phyloP scores from a whole-genome alignment of 2,113 vertebrate genomes.

The Cynoglossus semilaevis region DNA sequence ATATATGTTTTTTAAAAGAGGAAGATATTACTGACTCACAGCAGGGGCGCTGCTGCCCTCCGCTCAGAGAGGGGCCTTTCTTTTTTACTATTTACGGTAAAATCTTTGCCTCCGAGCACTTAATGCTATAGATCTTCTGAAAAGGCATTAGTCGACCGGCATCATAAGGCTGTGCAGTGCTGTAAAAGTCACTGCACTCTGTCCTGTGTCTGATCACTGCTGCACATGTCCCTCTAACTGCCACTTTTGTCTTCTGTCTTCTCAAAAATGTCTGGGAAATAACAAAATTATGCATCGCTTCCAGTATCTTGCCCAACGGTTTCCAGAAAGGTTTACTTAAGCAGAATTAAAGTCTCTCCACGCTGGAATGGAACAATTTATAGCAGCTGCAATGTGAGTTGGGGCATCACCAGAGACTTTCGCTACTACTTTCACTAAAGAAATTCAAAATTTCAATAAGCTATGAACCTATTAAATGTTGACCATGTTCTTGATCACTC shows the following conservation, averaged over 20 bases:
- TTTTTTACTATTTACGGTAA: background rate
- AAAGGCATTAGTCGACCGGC: constrained; percentile 2
- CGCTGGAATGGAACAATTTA: too few relatives aligned
- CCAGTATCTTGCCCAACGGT: background rate
- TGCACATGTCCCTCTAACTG: background rate
- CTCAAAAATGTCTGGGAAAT: background rate
- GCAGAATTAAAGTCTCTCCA: too few relatives aligned
- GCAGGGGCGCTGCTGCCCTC: constrained; percentile 7
- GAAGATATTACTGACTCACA: constrained; percentile 5
- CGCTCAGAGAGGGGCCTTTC: background rate
- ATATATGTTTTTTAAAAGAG: constrained; percentile 7
- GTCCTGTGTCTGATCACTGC: background rate
- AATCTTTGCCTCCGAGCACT: constrained; percentile 17
- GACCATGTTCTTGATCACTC: too few relatives aligned
- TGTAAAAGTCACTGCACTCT: background rate
- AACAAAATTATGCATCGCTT: background rate
- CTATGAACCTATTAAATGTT: too few relatives aligned
- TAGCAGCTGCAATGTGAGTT: too few relatives aligned
- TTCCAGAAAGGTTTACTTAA: constrained; percentile 1
- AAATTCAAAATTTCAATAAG: too few relatives aligned
- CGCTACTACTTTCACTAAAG: too few relatives aligned
- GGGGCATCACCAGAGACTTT: too few relatives aligned
- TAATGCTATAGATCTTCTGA: constrained; percentile 15
- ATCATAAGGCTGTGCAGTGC: background rate
- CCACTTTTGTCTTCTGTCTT: background rate